Percentiles rank a stretch among this genome's conserved stretches.
These are phyloP conservation scores for Limonius californicus DNA, from an alignment of 1,140 invertebrate species.

Conservation along the genomic window DNA sequence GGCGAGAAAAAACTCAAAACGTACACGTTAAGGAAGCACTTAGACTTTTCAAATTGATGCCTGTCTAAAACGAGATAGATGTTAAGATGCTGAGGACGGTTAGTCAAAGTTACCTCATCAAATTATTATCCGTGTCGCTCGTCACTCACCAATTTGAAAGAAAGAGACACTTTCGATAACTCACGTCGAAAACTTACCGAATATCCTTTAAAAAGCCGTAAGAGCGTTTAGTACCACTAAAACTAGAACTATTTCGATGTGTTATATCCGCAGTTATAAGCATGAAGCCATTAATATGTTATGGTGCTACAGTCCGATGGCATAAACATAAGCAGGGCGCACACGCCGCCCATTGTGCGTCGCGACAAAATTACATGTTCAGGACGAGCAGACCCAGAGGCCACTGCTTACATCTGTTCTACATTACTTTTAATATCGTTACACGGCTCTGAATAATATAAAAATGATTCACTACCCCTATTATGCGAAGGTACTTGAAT, in stretches of 20 bases:
- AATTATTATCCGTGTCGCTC: no score
- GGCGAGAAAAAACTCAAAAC: no score
- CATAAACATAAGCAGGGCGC: constrained; percentile 4
- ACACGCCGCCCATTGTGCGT: background rate
- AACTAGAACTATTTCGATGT: background rate
- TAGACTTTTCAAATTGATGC: no score
- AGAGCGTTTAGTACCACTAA: background rate
- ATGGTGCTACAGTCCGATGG: constrained; percentile 2
- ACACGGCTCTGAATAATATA: constrained; percentile 7
- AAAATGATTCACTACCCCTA: constrained; percentile 13
- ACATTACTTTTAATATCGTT: constrained; percentile 12
- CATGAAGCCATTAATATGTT: constrained; percentile 10
- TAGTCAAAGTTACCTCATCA: no score
- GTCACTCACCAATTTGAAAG: no score
- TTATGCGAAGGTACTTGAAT: constrained; percentile 3
- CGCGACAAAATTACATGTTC: constrained; percentile 10
- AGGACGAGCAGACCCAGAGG: constrained; percentile 6
- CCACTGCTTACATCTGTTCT: constrained; percentile 9
- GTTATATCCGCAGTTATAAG: background rate
- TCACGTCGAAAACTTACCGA: no score
- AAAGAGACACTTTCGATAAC: no score
- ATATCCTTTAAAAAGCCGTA: background rate
- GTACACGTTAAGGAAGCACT: no score
- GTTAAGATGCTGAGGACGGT: no score
- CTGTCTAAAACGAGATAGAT: no score